Base-by-base conservation (phyloP, 2,797 vertebrate species). In the Fistularia commersonii region DNA sequence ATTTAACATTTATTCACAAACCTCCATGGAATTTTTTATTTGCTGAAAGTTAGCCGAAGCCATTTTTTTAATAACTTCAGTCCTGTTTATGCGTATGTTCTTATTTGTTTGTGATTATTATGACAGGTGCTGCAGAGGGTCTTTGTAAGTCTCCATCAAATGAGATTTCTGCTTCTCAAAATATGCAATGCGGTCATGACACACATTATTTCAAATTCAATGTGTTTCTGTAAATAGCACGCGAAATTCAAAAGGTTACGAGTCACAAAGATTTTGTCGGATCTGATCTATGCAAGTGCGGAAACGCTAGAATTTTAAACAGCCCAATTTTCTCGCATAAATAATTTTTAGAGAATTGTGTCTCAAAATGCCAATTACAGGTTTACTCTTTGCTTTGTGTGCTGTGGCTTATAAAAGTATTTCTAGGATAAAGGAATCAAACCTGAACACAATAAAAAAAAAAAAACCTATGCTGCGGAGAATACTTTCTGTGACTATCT, bases 1-100 rank as follows among this genome's bases (percentile, higher is more conserved):
- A 79, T 72, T 77, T n/a, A 75, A 69, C 57, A 66, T 61, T 58
- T 70, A 11, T 41, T 6, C 10, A 8, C 11, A 11, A 12, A 41
- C 39, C 6, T 10, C 5, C 11, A 11, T 41, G 6, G 39, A 41
- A 41, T 41, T 6, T 41, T 6, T 11, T 41, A 10, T 11, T 12
- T 11, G 7, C 39, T 41, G 11, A 41, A 41, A 41, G 1, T 4
- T 11, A 41, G 11, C 39, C 11, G 39, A 48, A 47, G 46, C 39
- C 11, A 23, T 54, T 67, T 48, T 55, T 48, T 42, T 6, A 6
- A 23, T 23, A 23, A 41, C 14, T 32, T 48, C 23, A 49, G 47
- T 57, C 6, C 39, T 65, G 57, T 53, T 34, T 51, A 44, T 45
- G 33, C 14, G 32, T 47, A 8, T 53, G 51, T 48, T 59, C 10